phyloP scores from a whole-genome alignment of 2,113 vertebrate species.

The Etia nguti region DNA sequence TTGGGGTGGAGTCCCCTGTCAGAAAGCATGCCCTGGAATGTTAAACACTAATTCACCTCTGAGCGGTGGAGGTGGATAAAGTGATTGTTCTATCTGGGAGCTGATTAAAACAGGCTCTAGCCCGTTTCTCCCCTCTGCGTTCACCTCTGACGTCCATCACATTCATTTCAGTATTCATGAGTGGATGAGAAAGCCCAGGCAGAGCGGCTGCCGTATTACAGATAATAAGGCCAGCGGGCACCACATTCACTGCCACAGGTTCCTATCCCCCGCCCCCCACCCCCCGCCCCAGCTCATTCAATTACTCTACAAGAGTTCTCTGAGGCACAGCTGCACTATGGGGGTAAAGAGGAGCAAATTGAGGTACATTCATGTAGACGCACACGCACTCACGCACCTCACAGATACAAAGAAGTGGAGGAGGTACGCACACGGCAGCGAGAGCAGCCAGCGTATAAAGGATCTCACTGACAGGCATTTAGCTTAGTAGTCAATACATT shows the following conservation, averaged over 20 bases:
- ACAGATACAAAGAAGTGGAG: conserved; percentile 38
- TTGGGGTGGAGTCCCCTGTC: conserved; percentile 59
- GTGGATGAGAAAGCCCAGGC: conserved; percentile 59
- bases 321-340: conserved; percentile 66
- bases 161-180: conserved; percentile 75
- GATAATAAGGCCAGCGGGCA: conserved; percentile 74
- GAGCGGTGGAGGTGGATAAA: conserved; percentile 68
- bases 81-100: conserved; percentile 70
- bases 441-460: conserved; percentile 25
- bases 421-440: conserved; percentile 1
- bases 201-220: conserved; percentile 59
- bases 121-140: conserved; percentile 48
- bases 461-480: conserved; percentile 37
- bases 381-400: conserved; percentile 13
- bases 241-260: conserved; percentile 64
- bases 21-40: conserved; percentile 73
- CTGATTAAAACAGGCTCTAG: conserved; percentile 67
- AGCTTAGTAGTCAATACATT: conserved; percentile 19
- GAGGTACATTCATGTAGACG: conserved; percentile 59
- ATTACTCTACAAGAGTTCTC: conserved; percentile 73
- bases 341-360: conserved; percentile 67
- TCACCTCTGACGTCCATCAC: conserved; percentile 67
- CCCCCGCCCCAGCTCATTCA: conserved; percentile 61
- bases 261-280: conserved; percentile 40
- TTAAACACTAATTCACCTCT: conserved; percentile 73